These are phyloP conservation scores for Calvadosia cruxmelitensis DNA, from an alignment of 30 jellyfish, hydroid and myxozoan genomes.

Conservation along the genomic window DNA sequence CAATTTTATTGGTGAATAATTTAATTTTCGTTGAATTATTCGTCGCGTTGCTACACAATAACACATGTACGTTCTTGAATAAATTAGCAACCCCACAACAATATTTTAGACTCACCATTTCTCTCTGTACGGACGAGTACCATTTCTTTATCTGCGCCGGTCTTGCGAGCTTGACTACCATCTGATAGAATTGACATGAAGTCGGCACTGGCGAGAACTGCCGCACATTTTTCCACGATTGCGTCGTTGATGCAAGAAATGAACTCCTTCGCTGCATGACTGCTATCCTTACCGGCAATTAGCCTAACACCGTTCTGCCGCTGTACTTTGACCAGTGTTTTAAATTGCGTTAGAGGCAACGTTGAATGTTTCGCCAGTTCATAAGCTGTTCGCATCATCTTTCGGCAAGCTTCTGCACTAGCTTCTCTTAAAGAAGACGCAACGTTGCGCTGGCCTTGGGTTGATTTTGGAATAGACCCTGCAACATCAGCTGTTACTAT, in stretches of 20 bases:
- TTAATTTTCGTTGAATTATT: no score
- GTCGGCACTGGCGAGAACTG: constrained; percentile 25
- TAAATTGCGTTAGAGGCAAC: constrained; percentile 20
- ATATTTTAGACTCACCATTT: constrained; percentile 17
- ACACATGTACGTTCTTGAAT: no score
- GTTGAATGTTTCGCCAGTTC: constrained; percentile 18
- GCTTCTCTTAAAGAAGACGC: no score
- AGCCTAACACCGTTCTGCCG: constrained; percentile 43
- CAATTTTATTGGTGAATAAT: no score
- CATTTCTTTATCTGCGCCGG: constrained; percentile 34
- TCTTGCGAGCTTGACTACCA: constrained; percentile 44
- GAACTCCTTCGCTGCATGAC: constrained; percentile 30
- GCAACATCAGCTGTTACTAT: neutral
- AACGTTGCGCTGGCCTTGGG: no score
- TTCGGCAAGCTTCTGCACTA: constrained; percentile 23
- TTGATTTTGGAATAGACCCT: no score
- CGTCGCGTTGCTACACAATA: no score
- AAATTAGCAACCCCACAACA: no score
- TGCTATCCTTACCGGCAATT: constrained; percentile 29
- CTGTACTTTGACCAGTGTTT: constrained; percentile 27
- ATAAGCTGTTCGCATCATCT: constrained; percentile 23
- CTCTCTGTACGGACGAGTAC: constrained; percentile 24
- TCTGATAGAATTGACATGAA: constrained; percentile 22
- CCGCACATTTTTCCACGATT: constrained; percentile 31
- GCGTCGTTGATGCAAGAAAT: constrained; percentile 31